phyloP scores from a whole-genome alignment of 2,888 invertebrate genomes.

The Neocrepidodera transversa region DNA sequence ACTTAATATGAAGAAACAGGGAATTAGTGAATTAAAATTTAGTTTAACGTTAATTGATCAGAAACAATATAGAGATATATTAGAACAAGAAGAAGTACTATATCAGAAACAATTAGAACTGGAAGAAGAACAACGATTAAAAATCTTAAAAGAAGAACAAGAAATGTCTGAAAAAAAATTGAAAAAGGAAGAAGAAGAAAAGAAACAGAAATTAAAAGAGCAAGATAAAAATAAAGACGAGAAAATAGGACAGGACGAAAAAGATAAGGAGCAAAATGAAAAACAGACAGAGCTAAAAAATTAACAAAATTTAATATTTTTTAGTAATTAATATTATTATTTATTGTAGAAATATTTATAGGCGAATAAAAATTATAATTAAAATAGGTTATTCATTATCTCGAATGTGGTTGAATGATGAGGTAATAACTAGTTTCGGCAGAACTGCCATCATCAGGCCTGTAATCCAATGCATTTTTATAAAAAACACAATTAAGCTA shows the following conservation, averaged over 20 bases:
- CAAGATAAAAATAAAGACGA: neutral
- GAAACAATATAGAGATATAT: constrained; percentile 63
- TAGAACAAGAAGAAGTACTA: constrained; percentile 21
- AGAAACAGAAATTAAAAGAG: neutral
- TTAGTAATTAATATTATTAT: too few relatives aligned
- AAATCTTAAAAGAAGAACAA: neutral
- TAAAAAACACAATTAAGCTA: too few relatives aligned
- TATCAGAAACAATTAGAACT: neutral
- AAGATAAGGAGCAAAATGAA: neutral
- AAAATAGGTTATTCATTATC: too few relatives aligned
- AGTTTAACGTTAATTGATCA: constrained; percentile 73
- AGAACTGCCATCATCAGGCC: too few relatives aligned
- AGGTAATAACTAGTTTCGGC: too few relatives aligned
- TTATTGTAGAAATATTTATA: too few relatives aligned
- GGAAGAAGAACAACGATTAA: neutral
- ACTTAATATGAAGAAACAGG: constrained; percentile 73
- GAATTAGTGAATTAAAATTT: constrained; percentile 76
- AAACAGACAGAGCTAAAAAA: neutral
- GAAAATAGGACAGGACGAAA: neutral
- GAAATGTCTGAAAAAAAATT: neutral
- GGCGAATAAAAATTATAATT: too few relatives aligned
- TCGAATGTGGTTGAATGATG: too few relatives aligned
- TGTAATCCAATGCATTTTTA: too few relatives aligned
- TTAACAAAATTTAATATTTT: too few relatives aligned
- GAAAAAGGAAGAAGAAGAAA: neutral